Conservation (phyloP, 2,113 vertebrate genomes). For the Pelecanoides urinatrix region DNA sequence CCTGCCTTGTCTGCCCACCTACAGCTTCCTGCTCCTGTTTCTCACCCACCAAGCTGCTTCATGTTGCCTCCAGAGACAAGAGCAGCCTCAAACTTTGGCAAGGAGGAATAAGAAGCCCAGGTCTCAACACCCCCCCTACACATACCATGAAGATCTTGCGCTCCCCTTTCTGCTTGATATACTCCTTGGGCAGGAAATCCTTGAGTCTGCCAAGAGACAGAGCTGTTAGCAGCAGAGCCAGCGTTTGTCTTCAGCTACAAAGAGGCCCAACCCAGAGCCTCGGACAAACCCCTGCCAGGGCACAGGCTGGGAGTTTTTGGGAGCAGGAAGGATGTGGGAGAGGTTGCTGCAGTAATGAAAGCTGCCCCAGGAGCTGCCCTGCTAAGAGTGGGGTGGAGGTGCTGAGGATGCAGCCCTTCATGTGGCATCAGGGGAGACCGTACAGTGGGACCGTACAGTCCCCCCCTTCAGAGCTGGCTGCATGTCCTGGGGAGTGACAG, state of each 20-base stretch:
- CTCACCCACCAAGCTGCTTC: not conserved
- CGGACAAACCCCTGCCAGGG: not conserved
- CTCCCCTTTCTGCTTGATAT: constrained; percentile 97
- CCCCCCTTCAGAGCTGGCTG: not conserved
- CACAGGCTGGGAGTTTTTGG: not conserved
- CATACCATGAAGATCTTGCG: constrained; percentile 94
- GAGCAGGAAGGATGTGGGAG: not conserved
- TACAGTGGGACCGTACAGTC: not conserved
- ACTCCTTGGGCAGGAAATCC: constrained; percentile 98
- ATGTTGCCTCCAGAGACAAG: not conserved
- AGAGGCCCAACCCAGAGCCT: not conserved
- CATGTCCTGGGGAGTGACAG: not conserved
- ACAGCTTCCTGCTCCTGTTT: not conserved
- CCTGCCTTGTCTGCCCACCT: not conserved
- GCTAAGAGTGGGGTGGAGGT: not conserved
- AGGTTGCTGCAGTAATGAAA: not conserved
- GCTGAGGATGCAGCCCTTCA: not conserved
- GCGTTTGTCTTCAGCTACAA: not conserved
- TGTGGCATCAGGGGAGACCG: not conserved
- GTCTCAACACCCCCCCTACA: not conserved
- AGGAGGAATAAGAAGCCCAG: not conserved
- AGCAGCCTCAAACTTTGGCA: not conserved
- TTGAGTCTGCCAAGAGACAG: constrained; percentile 84
- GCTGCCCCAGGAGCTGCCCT: not conserved
- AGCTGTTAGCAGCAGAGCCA: not conserved